phyloP scores from a whole-genome alignment of 2,797 vertebrate species.

The Harpagifer antarcticus region DNA sequence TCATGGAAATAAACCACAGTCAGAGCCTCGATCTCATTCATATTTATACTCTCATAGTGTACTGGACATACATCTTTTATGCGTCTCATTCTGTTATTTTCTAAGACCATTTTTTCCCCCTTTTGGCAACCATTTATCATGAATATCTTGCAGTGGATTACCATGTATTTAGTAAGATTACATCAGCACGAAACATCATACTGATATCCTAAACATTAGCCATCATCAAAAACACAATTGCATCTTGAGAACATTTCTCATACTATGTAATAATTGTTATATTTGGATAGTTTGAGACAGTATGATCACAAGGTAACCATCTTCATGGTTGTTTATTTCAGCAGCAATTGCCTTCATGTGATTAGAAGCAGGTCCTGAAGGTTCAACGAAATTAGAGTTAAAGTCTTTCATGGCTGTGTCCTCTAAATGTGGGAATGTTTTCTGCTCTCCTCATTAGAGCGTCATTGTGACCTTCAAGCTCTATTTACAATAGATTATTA shows the following conservation, averaged over 20 bases:
- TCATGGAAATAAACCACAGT: conserved; percentile 22
- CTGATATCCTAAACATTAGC: background rate
- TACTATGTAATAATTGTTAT: conserved; percentile 18
- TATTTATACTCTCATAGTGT: conserved; percentile 17
- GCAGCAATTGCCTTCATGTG: conserved; percentile 32
- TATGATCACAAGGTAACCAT: conserved; percentile 11
- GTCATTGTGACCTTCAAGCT: conserved; percentile 60
- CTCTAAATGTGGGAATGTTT: conserved; percentile 22
- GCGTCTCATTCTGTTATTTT: conserved; percentile 3
- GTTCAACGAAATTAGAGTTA: conserved; percentile 55
- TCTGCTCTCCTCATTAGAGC: conserved; percentile 40
- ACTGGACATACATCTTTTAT: conserved; percentile 22
- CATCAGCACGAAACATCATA: background rate
- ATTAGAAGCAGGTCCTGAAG: conserved; percentile 57
- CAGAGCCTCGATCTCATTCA: conserved; percentile 29
- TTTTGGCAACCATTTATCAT: conserved; percentile 9
- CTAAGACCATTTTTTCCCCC: background rate
- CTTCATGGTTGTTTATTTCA: conserved; percentile 27
- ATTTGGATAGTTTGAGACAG: conserved; percentile 32
- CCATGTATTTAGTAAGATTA: background rate
- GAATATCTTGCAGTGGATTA: background rate
- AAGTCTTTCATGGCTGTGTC: conserved; percentile 30
- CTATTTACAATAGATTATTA: conserved; percentile 63
- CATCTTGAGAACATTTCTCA: conserved; percentile 14
- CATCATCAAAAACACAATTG: background rate